A percentile compares a stretch with the other conserved stretches of the same genome.
Evolutionary conservation across 1,140 invertebrate genomes (phyloP).

Genomic region (Gonatopus flavifemur): DNA sequence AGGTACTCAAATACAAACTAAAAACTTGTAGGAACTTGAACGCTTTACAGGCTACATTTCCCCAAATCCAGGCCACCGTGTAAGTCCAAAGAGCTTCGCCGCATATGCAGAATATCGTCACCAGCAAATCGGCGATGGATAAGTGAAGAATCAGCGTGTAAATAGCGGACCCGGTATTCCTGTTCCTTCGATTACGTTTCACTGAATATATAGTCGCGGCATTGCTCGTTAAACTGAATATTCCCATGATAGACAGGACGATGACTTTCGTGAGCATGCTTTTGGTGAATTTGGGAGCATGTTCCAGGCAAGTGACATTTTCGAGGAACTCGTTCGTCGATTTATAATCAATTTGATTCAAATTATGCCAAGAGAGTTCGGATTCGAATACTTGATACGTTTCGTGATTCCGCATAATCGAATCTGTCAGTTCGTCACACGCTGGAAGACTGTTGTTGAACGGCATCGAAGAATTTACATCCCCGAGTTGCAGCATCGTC

Average conservation of each 20-base stretch:
- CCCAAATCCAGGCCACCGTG: slow-evolving; percentile 78
- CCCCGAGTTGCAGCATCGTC: too few relatives aligned
- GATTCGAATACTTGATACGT: too few relatives aligned
- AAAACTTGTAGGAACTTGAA: slow-evolving; percentile 84
- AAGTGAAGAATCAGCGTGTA: slow-evolving; percentile 78
- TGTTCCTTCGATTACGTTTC: slow-evolving; percentile 58
- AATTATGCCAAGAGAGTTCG: too few relatives aligned
- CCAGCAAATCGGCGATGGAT: slow-evolving; percentile 73
- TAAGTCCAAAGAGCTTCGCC: slow-evolving; percentile 79
- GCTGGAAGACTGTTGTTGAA: too few relatives aligned
- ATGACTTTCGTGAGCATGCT: slow-evolving; percentile 64
- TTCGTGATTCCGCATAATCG: too few relatives aligned
- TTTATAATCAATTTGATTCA: too few relatives aligned
- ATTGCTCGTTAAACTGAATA: slow-evolving; percentile 74
- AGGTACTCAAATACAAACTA: slow-evolving; percentile 81
- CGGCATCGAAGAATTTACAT: too few relatives aligned
- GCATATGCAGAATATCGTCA: slow-evolving; percentile 77
- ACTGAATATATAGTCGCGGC: slow-evolving; percentile 75
- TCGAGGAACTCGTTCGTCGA: too few relatives aligned
- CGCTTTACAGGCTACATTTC: slow-evolving; percentile 75
- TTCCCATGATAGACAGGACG: slow-evolving; percentile 68
- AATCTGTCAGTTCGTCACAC: too few relatives aligned
- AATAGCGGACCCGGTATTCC: slow-evolving; percentile 69
- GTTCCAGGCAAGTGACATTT: slow-evolving; percentile 62
- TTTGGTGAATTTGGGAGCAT: slow-evolving; percentile 65